phyloP scores from a whole-genome alignment of 2,888 invertebrate species.

The Netelia virgata region DNA sequence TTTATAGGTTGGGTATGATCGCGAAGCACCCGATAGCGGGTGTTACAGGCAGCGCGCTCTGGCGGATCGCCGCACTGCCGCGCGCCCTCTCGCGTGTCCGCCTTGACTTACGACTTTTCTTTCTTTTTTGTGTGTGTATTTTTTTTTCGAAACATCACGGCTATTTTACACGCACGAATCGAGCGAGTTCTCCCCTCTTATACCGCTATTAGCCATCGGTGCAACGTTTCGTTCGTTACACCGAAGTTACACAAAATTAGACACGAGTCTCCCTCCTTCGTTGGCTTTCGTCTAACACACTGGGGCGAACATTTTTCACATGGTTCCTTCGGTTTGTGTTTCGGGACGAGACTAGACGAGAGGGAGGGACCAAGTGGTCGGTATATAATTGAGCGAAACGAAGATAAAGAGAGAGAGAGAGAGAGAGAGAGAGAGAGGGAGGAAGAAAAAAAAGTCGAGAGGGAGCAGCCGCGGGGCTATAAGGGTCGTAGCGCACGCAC shows the following conservation, averaged over 20 bases:
- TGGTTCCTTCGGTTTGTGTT: background rate
- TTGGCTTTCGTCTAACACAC: background rate
- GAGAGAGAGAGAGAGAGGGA: conserved; percentile 50
- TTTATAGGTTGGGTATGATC: conserved; percentile 60
- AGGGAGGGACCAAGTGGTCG: conserved; percentile 43
- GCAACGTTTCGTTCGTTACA: conserved; percentile 42
- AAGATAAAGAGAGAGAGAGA: conserved; percentile 24
- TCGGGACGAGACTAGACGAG: background rate
- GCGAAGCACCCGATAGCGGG: conserved; percentile 15
- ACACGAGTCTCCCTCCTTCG: conserved; percentile 15
- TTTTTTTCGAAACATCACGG: too few species aligned
- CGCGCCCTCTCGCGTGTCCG: background rate
- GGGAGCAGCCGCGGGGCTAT: conserved; percentile 51
- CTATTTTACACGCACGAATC: conserved; percentile 1
- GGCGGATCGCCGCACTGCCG: background rate
- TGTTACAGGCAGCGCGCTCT: too few species aligned
- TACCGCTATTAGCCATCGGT: background rate
- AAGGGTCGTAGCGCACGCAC: conserved; percentile 34
- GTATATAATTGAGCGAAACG: conserved; percentile 48
- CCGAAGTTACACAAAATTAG: conserved; percentile 72
- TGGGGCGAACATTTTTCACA: background rate
- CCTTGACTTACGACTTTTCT: background rate
- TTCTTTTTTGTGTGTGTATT: too few species aligned
- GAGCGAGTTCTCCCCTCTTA: background rate
- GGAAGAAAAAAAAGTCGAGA: conserved; percentile 47